phyloP scores from a whole-genome alignment of 2,888 invertebrate genomes.

The Eucera pruinosa region DNA sequence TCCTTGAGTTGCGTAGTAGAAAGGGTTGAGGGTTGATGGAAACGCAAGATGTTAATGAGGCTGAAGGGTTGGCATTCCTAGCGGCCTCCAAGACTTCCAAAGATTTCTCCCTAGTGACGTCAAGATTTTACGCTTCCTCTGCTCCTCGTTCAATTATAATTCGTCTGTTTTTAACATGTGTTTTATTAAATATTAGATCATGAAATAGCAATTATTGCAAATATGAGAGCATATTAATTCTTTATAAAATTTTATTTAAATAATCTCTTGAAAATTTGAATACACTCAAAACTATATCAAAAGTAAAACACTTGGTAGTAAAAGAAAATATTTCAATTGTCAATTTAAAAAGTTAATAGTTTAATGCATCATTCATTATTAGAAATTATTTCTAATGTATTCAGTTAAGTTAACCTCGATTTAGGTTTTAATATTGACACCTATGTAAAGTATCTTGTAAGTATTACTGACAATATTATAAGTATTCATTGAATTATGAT shows the following conservation, averaged over 20 bases:
- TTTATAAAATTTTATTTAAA: background rate
- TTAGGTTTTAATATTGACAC: background rate
- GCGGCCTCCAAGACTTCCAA: constrained; percentile 82
- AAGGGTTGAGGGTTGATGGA: constrained; percentile 77
- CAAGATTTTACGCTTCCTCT: constrained; percentile 66
- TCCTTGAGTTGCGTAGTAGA: constrained; percentile 64
- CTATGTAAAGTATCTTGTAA: background rate
- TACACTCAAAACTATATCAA: background rate
- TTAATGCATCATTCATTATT: background rate
- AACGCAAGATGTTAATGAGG: constrained; percentile 84
- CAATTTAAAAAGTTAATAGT: background rate
- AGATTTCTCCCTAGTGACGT: constrained; percentile 81
- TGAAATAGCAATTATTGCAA: background rate
- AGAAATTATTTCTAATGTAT: background rate
- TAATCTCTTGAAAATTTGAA: background rate
- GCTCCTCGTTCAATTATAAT: constrained; percentile 78
- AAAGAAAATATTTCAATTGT: background rate
- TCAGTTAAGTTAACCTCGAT: background rate
- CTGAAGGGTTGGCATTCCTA: constrained; percentile 83
- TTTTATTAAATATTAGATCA: background rate
- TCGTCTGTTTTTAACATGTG: constrained; percentile 45
- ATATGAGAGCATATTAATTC: background rate
- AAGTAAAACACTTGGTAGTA: background rate
- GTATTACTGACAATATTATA: background rate
- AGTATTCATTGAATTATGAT: background rate